Base-by-base conservation (phyloP, 2,888 invertebrate genomes). In the Pandemis heparana region DNA sequence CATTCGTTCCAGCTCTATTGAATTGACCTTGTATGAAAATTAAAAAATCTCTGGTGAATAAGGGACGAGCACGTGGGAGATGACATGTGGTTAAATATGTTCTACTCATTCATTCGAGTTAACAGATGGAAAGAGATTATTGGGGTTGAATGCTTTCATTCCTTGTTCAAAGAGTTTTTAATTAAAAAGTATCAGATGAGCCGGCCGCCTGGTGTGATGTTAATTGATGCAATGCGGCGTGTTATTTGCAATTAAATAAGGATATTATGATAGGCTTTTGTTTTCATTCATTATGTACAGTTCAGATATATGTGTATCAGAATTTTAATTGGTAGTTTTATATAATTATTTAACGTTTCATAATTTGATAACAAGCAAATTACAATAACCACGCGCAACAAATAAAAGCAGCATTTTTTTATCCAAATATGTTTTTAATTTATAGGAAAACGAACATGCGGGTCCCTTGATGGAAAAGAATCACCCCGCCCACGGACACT, bases 11-110 rank as follows among this genome's bases (percentile, higher is more conserved):
- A 41, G 5, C 9, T 46, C 14, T 46, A 12, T 1, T 5, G 46
- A 46, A 10, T 0, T 46, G 14, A 46, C 46, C 46, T 32, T 12
- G 23, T 74, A 75, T 64, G 71, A 75, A 61, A 73, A 75, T 69
- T 46, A 71, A 69, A 70, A 53, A 67, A 64, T 60, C 56, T 71
- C 59, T 41, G 43, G 53, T 79, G 82, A 79, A 85, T 83, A 85
- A 80, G 77, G 80, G 81, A 74, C 75, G 75, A 77, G 74, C 75
- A 84, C 86, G 86, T 87, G 85, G 85, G 86, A 86, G 79, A 85
- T 87, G 87, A 86, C 88, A 88, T 82, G 81, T 87, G 86, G 83
- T 84, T 86, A 87, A 89, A 88, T 88, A 86, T 84, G 83, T 80
- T 82, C 76, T 80, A 79, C 81, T 80, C 82, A 82, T 83, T 83